A percentile compares a stretch with the other conserved stretches of the same genome.
phyloP scores from a whole-genome alignment of 2,113 vertebrate genomes.

The Lepisosteus oculatus region DNA sequence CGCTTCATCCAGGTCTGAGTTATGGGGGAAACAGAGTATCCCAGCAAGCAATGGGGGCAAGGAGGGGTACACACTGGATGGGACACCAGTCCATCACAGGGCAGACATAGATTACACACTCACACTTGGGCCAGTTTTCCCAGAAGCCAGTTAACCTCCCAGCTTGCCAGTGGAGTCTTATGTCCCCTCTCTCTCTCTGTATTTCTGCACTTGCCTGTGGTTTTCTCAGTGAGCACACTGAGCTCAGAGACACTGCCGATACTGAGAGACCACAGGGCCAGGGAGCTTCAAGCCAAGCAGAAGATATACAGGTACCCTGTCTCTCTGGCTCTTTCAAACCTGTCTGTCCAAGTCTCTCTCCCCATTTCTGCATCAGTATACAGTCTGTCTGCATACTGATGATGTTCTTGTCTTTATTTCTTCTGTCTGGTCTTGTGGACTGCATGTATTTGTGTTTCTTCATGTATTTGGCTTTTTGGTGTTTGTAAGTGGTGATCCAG shows the following conservation, averaged over 20 bases:
- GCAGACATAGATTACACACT: background rate
- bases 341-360: background rate
- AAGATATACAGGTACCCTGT: conserved; percentile 42
- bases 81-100: too few species aligned
- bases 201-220: background rate
- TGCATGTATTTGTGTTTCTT: too few species aligned
- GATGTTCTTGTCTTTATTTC: background rate
- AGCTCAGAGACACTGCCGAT: conserved; percentile 41
- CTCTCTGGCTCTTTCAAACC: background rate
- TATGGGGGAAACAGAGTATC: too few species aligned
- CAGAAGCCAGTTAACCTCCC: background rate
- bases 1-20: too few species aligned
- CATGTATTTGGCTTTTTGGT: too few species aligned
- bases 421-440: background rate
- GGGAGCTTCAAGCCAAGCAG: conserved; percentile 44
- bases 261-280: conserved; percentile 46
- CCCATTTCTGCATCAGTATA: background rate
- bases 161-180: background rate
- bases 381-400: background rate
- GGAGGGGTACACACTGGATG: too few species aligned
- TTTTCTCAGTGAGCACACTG: conserved; percentile 44
- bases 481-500: too few species aligned
- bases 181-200: background rate
- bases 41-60: too few species aligned
- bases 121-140: background rate